A percentile compares a stretch with the other conserved stretches of the same genome.
Evolutionary conservation across 2,888 invertebrate species (phyloP).

Genomic region (Drosophila silvestris): DNA sequence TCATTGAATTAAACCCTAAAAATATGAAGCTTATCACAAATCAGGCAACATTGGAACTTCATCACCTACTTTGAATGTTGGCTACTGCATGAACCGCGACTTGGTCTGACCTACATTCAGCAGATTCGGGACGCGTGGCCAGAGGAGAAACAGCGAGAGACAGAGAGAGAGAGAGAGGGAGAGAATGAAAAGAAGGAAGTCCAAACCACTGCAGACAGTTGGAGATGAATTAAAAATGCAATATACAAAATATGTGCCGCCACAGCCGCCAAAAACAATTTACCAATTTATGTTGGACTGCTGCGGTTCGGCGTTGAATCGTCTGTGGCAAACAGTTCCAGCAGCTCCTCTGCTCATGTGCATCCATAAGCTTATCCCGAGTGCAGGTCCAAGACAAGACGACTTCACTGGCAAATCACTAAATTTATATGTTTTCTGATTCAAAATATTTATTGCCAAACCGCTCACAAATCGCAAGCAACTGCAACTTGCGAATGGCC

Average conservation of each 20-base stretch:
- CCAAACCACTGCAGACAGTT: slow-evolving; percentile 43
- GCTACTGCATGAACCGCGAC: slow-evolving; percentile 74
- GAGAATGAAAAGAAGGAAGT: slow-evolving; percentile 2
- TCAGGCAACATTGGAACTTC: slow-evolving; percentile 80
- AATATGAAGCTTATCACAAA: slow-evolving; percentile 83
- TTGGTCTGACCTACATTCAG: slow-evolving; percentile 68
- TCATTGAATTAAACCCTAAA: slow-evolving; percentile 81
- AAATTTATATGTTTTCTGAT: slow-evolving; percentile 84
- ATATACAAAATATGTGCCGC: slow-evolving; percentile 74
- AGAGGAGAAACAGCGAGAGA: neutral
- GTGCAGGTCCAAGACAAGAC: slow-evolving; percentile 14
- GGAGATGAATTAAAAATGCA: slow-evolving; percentile 73
- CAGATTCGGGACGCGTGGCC: slow-evolving; percentile 12
- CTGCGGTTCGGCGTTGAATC: slow-evolving; percentile 52
- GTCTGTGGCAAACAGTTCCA: slow-evolving; percentile 24
- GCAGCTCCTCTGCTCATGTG: slow-evolving; percentile 28
- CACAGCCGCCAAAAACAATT: slow-evolving; percentile 82
- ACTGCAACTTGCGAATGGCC: slow-evolving; percentile 38
- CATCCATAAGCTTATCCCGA: slow-evolving; percentile 19
- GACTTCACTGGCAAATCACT: slow-evolving; percentile 82
- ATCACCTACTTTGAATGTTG: slow-evolving; percentile 83
- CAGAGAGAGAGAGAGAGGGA: neutral
- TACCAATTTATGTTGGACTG: slow-evolving; percentile 81
- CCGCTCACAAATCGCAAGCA: slow-evolving; percentile 50
- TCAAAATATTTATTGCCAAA: slow-evolving; percentile 83